Evolutionary conservation across 2,797 vertebrate species (phyloP), one percentile per base, ranked within the genome.

Genomic region (Aldrovandia affinis): DNA sequence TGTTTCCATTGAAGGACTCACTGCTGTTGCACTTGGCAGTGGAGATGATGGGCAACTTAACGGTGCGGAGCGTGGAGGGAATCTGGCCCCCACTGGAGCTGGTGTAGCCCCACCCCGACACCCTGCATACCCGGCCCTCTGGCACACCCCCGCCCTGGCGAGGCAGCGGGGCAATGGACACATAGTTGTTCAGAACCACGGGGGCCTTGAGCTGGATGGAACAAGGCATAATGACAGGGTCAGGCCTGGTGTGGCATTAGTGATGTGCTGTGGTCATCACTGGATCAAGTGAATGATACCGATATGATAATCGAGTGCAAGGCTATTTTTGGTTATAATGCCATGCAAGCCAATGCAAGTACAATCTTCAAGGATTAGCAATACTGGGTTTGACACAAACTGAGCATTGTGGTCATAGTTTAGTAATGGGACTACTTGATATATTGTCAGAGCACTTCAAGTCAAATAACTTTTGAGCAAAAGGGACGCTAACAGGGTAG

Each of bases 61-160:
- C 95, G 0, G 95, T 96, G 73, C 89, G 93, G 22, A 96, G 92
- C 22, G 92, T 91, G 70, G 92, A 88, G 0, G 96, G 95, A 39
- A 94, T 90, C 87, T 88, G 88, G 0, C 92, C 90, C 0, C 93
- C 93, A 0, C 0, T 50, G 5, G 92, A 80, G 81, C 86, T 92
- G 89, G 93, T 96, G 89, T 91, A 95, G 8, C 96, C 96, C 96
- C 96, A 97, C 0, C 96, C 96, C 0, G 96, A 96, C 84, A 96
- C 96, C 3, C 95, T 92, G 68, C 96, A 97, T 86, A 95, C 28
- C 0, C 89, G 86, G 12, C 96, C 95, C 84, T 93, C 94, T 0
- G 79, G 52, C 1, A 95, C 80, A 0, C 84, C 20, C 33, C 91
- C 83, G 0, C 84, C 93, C 18, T 95, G 94, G 0, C 89, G 90